Evolutionary conservation across 2,888 invertebrate genomes (phyloP).

Genomic region (Agonopterix heracliana): DNA sequence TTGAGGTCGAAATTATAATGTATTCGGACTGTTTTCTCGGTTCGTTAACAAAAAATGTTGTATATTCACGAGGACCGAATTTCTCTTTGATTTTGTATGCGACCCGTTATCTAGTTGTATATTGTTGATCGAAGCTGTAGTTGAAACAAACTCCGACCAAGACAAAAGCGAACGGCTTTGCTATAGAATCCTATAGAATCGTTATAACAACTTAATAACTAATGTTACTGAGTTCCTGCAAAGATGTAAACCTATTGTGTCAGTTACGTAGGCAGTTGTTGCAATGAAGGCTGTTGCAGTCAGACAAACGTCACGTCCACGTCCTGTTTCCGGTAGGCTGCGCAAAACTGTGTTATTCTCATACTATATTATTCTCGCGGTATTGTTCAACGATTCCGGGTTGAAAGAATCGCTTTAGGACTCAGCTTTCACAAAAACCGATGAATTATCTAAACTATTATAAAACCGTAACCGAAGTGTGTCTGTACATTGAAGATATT

Average conservation of each 20-base stretch:
- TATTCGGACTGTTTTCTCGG: no score
- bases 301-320: constrained; percentile 44
- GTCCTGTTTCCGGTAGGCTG: constrained; percentile 45
- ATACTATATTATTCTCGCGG: neutral
- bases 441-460: no score
- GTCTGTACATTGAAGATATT: no score
- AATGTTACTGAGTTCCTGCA: constrained; percentile 9
- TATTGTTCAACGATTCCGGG: neutral
- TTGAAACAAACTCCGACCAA: neutral
- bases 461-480: no score
- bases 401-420: no score
- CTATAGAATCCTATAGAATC: neutral
- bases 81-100: no score
- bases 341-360: constrained; percentile 31
- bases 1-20: no score
- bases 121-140: no score
- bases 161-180: neutral
- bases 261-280: constrained; percentile 20
- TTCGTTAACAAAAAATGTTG: no score
- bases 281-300: constrained; percentile 30
- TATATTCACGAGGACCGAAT: no score
- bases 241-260: constrained; percentile 33
- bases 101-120: no score
- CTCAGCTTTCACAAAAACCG: no score
- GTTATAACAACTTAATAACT: neutral